Conservation (phyloP, 2,113 vertebrate species). For the Alectura lathami region DNA sequence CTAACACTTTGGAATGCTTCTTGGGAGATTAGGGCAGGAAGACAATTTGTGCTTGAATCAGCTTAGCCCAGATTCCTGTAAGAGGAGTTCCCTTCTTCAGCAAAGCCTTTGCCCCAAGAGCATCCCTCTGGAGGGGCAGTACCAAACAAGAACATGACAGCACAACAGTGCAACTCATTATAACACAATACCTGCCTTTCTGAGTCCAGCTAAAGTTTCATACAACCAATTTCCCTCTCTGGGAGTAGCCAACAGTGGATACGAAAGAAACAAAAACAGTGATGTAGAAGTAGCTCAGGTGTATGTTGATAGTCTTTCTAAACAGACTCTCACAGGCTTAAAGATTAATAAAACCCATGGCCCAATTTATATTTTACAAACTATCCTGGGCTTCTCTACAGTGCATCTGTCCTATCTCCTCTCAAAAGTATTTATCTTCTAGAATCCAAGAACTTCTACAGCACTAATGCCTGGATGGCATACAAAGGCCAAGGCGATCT, state of each 20-base stretch:
- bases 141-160: neutral
- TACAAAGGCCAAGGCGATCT: neutral
- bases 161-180: neutral
- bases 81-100: neutral
- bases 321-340: neutral
- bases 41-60: neutral
- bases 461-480: too few relatives aligned
- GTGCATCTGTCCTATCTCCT: neutral
- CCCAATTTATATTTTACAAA: neutral
- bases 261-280: neutral
- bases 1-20: neutral
- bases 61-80: neutral
- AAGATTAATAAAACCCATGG: neutral
- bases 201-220: fast-evolving
- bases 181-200: neutral
- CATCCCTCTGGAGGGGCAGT: neutral
- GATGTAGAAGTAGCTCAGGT: neutral
- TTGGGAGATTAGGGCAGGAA: too few relatives aligned
- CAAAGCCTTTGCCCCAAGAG: too few relatives aligned
- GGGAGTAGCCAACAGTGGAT: neutral
- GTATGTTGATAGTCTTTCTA: neutral
- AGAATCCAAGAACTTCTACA: neutral
- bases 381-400: neutral
- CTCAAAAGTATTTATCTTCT: neutral
- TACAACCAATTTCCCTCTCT: neutral